A percentile compares a stretch with the other conserved stretches of the same genome.
Conservation (phyloP, 2,797 vertebrate genomes). For the Phrynocephalus guinanensis region DNA sequence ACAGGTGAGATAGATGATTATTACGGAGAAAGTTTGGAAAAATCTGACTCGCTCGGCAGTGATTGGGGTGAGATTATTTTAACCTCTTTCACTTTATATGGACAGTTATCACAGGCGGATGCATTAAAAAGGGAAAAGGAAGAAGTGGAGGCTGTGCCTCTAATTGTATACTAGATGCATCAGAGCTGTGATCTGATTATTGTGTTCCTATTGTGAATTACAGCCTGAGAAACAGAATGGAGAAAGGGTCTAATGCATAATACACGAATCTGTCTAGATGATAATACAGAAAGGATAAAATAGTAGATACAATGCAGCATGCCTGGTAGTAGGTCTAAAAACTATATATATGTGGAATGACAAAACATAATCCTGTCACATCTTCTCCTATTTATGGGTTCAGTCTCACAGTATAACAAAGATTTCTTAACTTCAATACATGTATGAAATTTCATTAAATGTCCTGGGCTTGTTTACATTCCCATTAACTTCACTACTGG, state of each 20-base stretch:
- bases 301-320: conserved; percentile 47
- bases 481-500: background rate
- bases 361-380: conserved; percentile 9
- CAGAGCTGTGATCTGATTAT: conserved; percentile 61
- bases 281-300: conserved; percentile 47
- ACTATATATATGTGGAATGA: background rate
- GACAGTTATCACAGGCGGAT: conserved; percentile 58
- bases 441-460: background rate
- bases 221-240: conserved; percentile 57
- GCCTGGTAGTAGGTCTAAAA: background rate
- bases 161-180: conserved; percentile 72
- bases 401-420: background rate
- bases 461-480: background rate
- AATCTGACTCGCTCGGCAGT: conserved; percentile 61
- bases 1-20: conserved; percentile 57
- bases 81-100: conserved; percentile 66
- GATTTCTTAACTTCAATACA: background rate
- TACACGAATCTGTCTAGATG: conserved; percentile 65
- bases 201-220: conserved; percentile 68
- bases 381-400: conserved; percentile 7
- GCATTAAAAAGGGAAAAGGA: conserved; percentile 4
- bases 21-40: conserved; percentile 10
- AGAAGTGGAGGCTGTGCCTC: conserved; percentile 55
- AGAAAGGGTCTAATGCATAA: conserved; percentile 69
- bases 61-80: conserved; percentile 71